phyloP scores from a whole-genome alignment of 1,140 invertebrate species.

The Caenorhabditis brenneri region DNA sequence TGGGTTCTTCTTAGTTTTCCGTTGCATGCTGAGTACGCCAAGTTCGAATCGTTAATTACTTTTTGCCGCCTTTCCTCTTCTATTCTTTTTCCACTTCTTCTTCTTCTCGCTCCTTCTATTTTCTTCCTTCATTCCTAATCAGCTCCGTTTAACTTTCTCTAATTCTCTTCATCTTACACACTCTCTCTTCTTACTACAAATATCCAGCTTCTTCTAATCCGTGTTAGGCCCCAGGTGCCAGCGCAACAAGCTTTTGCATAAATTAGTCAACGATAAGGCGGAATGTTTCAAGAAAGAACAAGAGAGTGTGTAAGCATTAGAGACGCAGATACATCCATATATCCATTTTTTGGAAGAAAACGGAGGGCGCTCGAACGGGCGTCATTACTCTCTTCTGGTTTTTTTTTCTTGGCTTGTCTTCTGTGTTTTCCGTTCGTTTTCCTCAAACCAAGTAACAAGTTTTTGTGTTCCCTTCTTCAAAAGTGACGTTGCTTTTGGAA shows the following conservation, averaged over 20 bases:
- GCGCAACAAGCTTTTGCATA: not conserved
- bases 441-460: not conserved
- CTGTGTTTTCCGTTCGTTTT: not conserved
- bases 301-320: not conserved
- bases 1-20: not conserved
- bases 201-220: conserved; percentile 9
- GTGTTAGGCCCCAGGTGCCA: conserved; percentile 11
- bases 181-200: not conserved
- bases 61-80: conserved; percentile 13
- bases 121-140: not conserved
- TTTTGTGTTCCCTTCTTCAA: not conserved
- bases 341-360: conserved; percentile 32
- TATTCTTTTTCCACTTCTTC: not conserved
- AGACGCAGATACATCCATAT: not conserved
- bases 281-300: conserved; percentile 7
- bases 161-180: not conserved
- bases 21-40: conserved; percentile 28
- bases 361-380: conserved; percentile 25
- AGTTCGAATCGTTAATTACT: conserved; percentile 37
- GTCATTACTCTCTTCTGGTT: conserved; percentile 14
- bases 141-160: not conserved
- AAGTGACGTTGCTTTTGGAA: not conserved
- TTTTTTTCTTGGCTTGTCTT: not conserved
- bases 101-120: not conserved
- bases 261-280: not conserved